phyloP scores from a whole-genome alignment of 2,113 vertebrate species.

The Hemiscyllium ocellatum region DNA sequence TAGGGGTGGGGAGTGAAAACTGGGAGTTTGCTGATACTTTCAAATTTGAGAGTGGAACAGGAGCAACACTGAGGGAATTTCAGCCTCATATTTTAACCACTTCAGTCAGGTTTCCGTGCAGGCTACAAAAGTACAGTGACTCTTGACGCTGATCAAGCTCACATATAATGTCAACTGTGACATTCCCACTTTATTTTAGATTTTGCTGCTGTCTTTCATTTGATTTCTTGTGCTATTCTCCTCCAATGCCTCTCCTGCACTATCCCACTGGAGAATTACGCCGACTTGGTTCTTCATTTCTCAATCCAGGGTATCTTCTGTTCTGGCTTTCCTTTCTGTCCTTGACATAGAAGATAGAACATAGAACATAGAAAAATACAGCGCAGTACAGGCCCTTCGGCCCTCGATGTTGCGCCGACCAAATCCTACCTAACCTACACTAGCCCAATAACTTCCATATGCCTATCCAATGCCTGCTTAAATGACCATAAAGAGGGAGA shows the following conservation, averaged over 20 bases:
- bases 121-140: not conserved
- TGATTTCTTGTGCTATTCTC: not conserved
- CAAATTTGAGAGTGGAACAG: not conserved
- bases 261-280: not conserved
- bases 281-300: not conserved
- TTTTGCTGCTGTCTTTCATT: not conserved
- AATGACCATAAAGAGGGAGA: too few species aligned
- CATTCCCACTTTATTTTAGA: not conserved
- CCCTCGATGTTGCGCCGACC: too few species aligned
- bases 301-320: not conserved
- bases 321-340: not conserved
- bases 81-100: not conserved
- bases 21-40: not conserved
- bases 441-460: too few species aligned
- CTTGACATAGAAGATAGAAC: too few species aligned
- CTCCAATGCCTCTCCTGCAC: not conserved
- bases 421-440: too few species aligned
- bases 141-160: not conserved
- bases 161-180: not conserved
- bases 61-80: not conserved
- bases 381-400: too few species aligned
- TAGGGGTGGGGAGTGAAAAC: too few species aligned
- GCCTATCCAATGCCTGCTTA: too few species aligned
- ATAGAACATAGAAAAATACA: too few species aligned
- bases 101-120: not conserved